Base-by-base conservation (phyloP, 1,140 invertebrate species). In the Drosophila burlai region DNA sequence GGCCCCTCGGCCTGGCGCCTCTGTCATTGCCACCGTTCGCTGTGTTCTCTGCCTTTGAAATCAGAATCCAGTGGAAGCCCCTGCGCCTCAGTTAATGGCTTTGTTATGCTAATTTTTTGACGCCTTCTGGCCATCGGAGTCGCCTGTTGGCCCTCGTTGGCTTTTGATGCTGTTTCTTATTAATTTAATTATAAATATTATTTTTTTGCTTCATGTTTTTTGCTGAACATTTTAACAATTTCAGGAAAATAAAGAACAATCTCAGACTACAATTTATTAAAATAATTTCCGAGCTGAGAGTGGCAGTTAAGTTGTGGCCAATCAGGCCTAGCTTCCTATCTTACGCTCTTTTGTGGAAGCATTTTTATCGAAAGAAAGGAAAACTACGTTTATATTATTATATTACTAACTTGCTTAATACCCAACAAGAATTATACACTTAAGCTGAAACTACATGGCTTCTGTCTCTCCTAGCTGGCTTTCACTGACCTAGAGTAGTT, bases 21-120 rank as follows among this genome's bases (percentile, higher is more conserved):
- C 76, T 83, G 80, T 87, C 80, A 78, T 52, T 75, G 76, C 60
- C 80, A 82, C 59, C 46, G 50, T 40, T 26, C 46, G 26, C 57
- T 52, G 59, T 49, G 40, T 49, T 72, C 81, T 67, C 81, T 64
- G 68, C 63, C 81, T 89, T 90, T 90, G 84, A 89, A 89, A 89
- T 89, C 84, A 84, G 60, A 79, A 76, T 69, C 74, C 59, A 47
- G 21, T 58, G 64, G 45, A 47, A 60, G 47, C 67, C 26, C 42
- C 84, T 45, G 52, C 26, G 63, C 61, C 72, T 71, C 50, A 16
- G 52, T 72, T 89, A 89, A 89, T 89, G 81, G 78, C 84, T 89
- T 84, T 89, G 84, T 89, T 81, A 89, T 89, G 84, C 85, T 89
- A 90, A 89, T 89, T 89, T 87, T 66, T 58, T 74, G 81, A 78